Evolutionary conservation across 2,888 invertebrate genomes (phyloP), one percentile per base, ranked within the genome.

Genomic region (Lycaena phlaeas): DNA sequence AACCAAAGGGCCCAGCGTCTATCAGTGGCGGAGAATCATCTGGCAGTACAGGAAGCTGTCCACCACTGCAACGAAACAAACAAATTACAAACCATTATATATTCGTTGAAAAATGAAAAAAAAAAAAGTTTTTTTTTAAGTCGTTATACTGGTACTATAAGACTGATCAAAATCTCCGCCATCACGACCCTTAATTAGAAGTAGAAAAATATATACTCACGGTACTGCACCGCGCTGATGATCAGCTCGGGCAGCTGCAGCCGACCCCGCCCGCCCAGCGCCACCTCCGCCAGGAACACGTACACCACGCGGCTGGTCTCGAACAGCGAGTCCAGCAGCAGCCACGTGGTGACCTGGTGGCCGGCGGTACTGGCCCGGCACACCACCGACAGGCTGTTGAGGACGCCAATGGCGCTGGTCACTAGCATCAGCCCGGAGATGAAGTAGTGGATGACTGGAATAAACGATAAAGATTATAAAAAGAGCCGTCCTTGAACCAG

Each of bases 41-140:
- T 84, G 82, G 51, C 81, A 82, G 60, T 81, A 82, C 42, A 81
- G 70, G 54, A 78, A 78, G 61, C 82, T 81, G 68, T 84, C 82
- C 61, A 82, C 41, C 59, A 84, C 82, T 84, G 79, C 25, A 74
- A 79, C 43, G 44, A 41, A 53, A 54, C n/a, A 30, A 25, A n/a
- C n/a, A n/a, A n/a, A n/a, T n/a, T n/a, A n/a, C n/a, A n/a, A n/a
- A n/a, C n/a, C n/a, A n/a, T n/a, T n/a, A n/a, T n/a, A n/a, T n/a
- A n/a, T n/a, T n/a, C n/a, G n/a, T n/a, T n/a, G n/a, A n/a, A n/a
- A n/a, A n/a, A n/a, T n/a, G n/a, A n/a, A n/a, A n/a, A n/a, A n/a
- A n/a, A n/a, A n/a, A n/a, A n/a, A n/a, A n/a, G n/a, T n/a, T n/a
- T n/a, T n/a, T n/a, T n/a, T n/a, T n/a, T n/a, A n/a, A n/a, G n/a